Evolutionary conservation across 2,888 invertebrate genomes (phyloP).

Genomic region (Cecidostiba fungosa): DNA sequence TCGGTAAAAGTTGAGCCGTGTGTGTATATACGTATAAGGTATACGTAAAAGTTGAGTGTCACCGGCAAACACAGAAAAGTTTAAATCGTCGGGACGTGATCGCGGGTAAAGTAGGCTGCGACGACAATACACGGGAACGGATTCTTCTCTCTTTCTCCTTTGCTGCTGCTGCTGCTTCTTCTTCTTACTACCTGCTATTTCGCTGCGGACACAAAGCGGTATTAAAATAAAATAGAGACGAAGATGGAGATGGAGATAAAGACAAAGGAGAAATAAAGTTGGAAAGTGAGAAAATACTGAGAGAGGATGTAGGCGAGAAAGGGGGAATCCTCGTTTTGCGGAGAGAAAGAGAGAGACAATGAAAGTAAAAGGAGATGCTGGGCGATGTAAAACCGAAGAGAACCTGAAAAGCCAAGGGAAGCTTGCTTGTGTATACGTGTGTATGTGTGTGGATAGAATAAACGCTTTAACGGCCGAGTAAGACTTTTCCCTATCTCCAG

Average conservation of each 20-base stretch:
- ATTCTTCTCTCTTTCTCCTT: not conserved
- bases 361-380: slow-evolving; percentile 27
- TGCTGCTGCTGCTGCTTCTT: slow-evolving; percentile 5
- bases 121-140: not conserved
- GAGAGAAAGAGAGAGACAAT: slow-evolving; percentile 25
- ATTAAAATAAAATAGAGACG: slow-evolving; percentile 59
- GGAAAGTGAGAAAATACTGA: slow-evolving; percentile 58
- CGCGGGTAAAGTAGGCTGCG: slow-evolving; percentile 10
- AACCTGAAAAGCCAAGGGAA: not conserved
- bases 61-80: slow-evolving; percentile 52
- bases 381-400: slow-evolving; percentile 23
- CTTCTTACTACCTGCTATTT: slow-evolving; percentile 25
- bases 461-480: not conserved
- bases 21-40: not conserved
- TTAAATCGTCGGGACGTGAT: slow-evolving; percentile 59
- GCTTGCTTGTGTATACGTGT: not conserved
- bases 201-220: slow-evolving; percentile 47
- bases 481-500: not conserved
- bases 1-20: slow-evolving; percentile 17
- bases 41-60: slow-evolving; percentile 30
- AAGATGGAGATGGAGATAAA: slow-evolving; percentile 43
- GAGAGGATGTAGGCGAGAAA: not conserved
- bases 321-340: not conserved
- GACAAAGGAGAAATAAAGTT: slow-evolving; percentile 54
- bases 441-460: not conserved